Conservation (phyloP, 2,888 invertebrate genomes). For the Drosophila fungiperda region DNA sequence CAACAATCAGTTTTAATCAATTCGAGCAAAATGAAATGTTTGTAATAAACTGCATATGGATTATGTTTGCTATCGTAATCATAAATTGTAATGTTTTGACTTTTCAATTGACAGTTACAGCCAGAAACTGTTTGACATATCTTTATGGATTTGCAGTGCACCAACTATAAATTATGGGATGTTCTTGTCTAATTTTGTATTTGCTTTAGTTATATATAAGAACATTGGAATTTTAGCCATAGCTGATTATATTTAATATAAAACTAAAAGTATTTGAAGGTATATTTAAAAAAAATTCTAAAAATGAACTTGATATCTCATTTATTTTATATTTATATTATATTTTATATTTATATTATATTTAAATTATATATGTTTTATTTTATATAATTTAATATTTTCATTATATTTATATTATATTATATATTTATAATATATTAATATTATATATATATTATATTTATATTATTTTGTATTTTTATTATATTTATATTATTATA, state of each 20-base stretch:
- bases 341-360: no score
- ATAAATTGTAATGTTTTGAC: conserved; percentile 28
- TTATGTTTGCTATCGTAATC: conserved; percentile 15
- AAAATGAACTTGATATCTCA: no score
- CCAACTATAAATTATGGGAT: background rate
- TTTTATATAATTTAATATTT: no score
- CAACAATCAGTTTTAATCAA: conserved; percentile 26
- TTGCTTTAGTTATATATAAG: background rate
- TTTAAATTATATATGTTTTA: no score
- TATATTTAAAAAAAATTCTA: background rate
- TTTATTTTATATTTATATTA: no score
- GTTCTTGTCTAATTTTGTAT: background rate
- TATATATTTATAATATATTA: no score
- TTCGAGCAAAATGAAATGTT: conserved; percentile 9
- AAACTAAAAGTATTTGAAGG: background rate
- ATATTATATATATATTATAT: no score
- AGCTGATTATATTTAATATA: background rate
- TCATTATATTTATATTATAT: no score
- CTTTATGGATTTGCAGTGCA: background rate
- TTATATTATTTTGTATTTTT: no score
- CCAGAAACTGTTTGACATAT: background rate
- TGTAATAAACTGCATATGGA: conserved; percentile 27
- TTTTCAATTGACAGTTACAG: background rate
- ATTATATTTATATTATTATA: no score
- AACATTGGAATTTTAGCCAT: background rate